Percentiles rank a stretch among this genome's conserved stretches.
phyloP scores from a whole-genome alignment of 2,888 invertebrate genomes.

The Hydrotaea cyrtoneurina region DNA sequence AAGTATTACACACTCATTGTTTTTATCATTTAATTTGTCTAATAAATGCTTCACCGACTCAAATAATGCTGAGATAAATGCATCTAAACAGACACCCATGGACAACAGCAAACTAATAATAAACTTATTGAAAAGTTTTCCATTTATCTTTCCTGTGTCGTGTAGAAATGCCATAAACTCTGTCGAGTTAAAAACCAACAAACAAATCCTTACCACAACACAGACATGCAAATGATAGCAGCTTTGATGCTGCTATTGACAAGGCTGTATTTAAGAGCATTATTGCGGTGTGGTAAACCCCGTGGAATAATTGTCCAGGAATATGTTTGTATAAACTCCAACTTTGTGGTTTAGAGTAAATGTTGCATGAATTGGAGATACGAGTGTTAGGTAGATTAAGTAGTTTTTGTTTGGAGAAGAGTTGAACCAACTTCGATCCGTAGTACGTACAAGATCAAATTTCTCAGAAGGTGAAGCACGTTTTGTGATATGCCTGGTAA shows the following conservation, averaged over 20 bases:
- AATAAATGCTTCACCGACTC: not conserved
- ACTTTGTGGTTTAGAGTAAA: not conserved
- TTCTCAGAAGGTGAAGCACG: too few relatives aligned
- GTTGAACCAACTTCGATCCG: not conserved
- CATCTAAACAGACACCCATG: not conserved
- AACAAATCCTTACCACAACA: not conserved
- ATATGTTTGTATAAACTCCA: not conserved
- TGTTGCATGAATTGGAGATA: not conserved
- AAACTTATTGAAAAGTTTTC: slow-evolving; percentile 29
- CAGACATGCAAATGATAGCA: slow-evolving; percentile 2
- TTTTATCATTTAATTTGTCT: too few relatives aligned
- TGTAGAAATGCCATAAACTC: not conserved
- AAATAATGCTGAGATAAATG: not conserved
- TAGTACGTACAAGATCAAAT: too few relatives aligned
- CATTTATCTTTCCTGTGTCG: slow-evolving; percentile 24
- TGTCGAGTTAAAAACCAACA: slow-evolving; percentile 14
- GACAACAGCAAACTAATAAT: slow-evolving; percentile 41
- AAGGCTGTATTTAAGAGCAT: not conserved
- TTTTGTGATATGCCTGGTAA: too few relatives aligned
- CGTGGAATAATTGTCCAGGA: not conserved
- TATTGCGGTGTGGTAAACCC: not conserved
- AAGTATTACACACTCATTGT: not conserved
- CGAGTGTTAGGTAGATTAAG: not conserved
- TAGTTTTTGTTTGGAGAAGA: not conserved
- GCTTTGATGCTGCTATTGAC: not conserved